Evolutionary conservation across 2,888 invertebrate genomes (phyloP).

Genomic region (Embidobia sp.): DNA sequence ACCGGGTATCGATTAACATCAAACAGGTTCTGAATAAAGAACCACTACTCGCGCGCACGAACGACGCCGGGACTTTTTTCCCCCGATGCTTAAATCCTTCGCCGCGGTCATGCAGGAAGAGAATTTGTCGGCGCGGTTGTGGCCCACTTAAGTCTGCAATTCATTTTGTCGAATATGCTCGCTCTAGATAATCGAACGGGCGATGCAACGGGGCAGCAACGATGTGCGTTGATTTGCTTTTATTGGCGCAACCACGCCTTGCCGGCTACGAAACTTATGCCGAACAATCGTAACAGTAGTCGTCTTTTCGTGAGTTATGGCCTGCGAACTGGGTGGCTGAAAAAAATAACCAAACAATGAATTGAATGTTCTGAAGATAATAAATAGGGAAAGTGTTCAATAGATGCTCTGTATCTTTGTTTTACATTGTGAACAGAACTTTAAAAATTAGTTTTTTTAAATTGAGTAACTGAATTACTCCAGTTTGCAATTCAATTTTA

Average conservation of each 20-base stretch:
- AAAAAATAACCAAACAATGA: too few species aligned
- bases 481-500: too few species aligned
- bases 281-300: too few species aligned
- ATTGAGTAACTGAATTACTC: too few species aligned
- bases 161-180: conserved; percentile 41
- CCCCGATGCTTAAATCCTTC: conserved; percentile 14
- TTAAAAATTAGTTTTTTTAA: too few species aligned
- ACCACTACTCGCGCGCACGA: not conserved
- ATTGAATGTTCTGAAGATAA: too few species aligned
- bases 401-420: too few species aligned
- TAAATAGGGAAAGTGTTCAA: too few species aligned
- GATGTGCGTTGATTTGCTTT: conserved; percentile 14
- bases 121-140: conserved; percentile 24
- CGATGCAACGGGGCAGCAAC: conserved; percentile 9
- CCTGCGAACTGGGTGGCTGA: too few species aligned
- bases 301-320: too few species aligned
- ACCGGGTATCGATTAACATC: conserved; percentile 2
- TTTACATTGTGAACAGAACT: too few species aligned
- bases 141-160: conserved; percentile 46
- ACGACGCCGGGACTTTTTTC: conserved; percentile 11
- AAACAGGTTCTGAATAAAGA: conserved; percentile 29
- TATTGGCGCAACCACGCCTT: conserved; percentile 34
- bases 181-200: conserved; percentile 35
- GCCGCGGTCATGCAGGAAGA: conserved; percentile 20
- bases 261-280: too few species aligned